Evolutionary conservation across 2,888 invertebrate species (phyloP).

Genomic region (Eupithecia tripunctaria): DNA sequence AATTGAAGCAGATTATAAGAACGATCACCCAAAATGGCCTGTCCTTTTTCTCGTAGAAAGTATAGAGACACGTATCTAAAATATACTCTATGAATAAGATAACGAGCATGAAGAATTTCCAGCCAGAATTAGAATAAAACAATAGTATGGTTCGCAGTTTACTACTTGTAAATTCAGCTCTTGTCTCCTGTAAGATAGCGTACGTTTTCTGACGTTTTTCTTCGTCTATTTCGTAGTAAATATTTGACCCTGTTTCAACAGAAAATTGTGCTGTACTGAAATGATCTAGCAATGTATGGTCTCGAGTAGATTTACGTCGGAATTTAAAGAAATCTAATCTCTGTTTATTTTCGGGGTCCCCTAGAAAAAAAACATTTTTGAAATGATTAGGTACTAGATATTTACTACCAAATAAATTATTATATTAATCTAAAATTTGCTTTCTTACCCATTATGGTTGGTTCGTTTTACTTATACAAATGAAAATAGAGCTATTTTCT

Average conservation of each 20-base stretch:
- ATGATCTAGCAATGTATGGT: constrained; percentile 49
- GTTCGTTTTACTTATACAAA: constrained; percentile 19
- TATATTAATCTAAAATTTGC: neutral
- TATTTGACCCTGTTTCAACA: constrained; percentile 46
- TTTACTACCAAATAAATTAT: neutral
- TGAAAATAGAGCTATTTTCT: constrained; percentile 19
- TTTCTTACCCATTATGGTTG: constrained; percentile 32
- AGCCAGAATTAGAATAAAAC: constrained; percentile 69
- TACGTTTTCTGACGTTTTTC: constrained; percentile 65
- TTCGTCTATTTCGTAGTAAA: constrained; percentile 56
- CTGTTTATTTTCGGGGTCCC: constrained; percentile 45
- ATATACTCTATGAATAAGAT: constrained; percentile 68
- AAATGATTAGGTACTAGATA: neutral
- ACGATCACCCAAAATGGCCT: constrained; percentile 65
- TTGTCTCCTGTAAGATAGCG: constrained; percentile 71
- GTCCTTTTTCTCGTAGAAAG: constrained; percentile 59
- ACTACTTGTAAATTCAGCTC: constrained; percentile 67
- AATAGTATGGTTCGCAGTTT: constrained; percentile 67
- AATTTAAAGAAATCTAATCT: constrained; percentile 67
- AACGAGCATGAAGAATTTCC: constrained; percentile 70
- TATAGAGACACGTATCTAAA: constrained; percentile 72
- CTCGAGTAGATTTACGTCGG: constrained; percentile 56
- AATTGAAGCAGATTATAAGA: constrained; percentile 63
- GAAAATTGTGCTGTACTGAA: constrained; percentile 26
- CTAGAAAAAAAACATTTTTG: constrained; percentile 16